These are phyloP conservation scores for Eurytoma adleriae DNA, from an alignment of 2,888 invertebrate genomes.

Conservation along the genomic window DNA sequence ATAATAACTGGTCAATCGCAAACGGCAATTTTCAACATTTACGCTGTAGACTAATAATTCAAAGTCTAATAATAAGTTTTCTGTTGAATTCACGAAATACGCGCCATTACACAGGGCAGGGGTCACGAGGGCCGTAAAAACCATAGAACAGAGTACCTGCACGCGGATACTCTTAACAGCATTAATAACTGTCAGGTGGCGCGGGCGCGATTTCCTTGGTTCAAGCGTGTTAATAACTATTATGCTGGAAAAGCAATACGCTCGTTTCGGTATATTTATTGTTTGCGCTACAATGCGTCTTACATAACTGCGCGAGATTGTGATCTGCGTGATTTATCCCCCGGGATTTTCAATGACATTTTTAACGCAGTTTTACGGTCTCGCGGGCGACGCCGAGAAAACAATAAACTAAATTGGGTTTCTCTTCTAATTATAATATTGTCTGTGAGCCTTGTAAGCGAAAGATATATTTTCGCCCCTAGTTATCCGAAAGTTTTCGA, in stretches of 20 bases:
- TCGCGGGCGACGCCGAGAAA: neutral
- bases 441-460: no score
- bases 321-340: slow-evolving; percentile 31
- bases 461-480: no score
- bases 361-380: slow-evolving; percentile 17
- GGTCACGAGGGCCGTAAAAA: slow-evolving; percentile 33
- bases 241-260: neutral
- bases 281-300: slow-evolving; percentile 28
- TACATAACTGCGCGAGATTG: slow-evolving; percentile 15
- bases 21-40: no score
- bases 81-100: slow-evolving; percentile 15
- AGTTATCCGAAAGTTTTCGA: no score
- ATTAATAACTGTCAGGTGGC: slow-evolving; percentile 35
- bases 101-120: slow-evolving; percentile 22
- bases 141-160: slow-evolving; percentile 41
- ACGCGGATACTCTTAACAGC: neutral
- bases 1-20: no score
- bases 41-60: no score
- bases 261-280: slow-evolving; percentile 33
- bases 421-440: neutral
- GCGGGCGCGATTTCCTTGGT: slow-evolving; percentile 26
- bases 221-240: slow-evolving; percentile 17
- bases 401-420: neutral
- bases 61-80: no score
- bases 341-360: slow-evolving; percentile 22